Conservation (phyloP, 1,140 invertebrate species). For the Drosophila lacertosa region DNA sequence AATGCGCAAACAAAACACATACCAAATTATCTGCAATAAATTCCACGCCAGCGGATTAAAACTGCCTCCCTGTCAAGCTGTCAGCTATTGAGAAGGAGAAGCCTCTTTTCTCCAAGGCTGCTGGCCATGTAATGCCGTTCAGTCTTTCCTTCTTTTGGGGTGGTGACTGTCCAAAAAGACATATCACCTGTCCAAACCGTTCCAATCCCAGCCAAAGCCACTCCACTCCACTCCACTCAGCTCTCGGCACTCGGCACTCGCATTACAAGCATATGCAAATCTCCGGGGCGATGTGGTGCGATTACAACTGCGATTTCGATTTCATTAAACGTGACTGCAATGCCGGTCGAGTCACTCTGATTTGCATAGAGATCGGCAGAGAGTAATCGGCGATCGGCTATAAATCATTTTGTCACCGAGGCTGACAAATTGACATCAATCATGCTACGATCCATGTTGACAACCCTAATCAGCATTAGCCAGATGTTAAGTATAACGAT, state of each 20-base stretch:
- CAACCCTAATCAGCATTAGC: conserved; percentile 40
- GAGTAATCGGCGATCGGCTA: conserved; percentile 54
- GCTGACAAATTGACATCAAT: conserved; percentile 74
- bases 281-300: conserved; percentile 29
- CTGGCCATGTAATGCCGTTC: conserved; percentile 32
- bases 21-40: conserved; percentile 75
- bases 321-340: conserved; percentile 74
- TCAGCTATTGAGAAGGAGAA: conserved; percentile 47
- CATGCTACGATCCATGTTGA: conserved; percentile 59
- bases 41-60: conserved; percentile 54
- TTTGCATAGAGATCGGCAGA: conserved; percentile 65
- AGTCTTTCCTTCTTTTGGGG: conserved; percentile 54
- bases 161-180: conserved; percentile 54
- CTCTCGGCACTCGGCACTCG: conserved; percentile 15
- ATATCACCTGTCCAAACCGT: conserved; percentile 64
- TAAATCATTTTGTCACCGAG: conserved; percentile 78
- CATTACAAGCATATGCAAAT: conserved; percentile 70
- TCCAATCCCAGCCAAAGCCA: conserved; percentile 1
- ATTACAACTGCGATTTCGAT: conserved; percentile 69
- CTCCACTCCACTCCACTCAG: background rate
- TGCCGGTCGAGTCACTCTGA: conserved; percentile 30
- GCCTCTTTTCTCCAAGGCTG: conserved; percentile 17
- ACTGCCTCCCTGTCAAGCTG: conserved; percentile 63
- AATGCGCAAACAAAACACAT: conserved; percentile 81
- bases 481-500: conserved; percentile 4